Evolutionary conservation across 35 echinoderm and acorn worm genomes (phyloP).

Genomic region (Amphiura filiformis): DNA sequence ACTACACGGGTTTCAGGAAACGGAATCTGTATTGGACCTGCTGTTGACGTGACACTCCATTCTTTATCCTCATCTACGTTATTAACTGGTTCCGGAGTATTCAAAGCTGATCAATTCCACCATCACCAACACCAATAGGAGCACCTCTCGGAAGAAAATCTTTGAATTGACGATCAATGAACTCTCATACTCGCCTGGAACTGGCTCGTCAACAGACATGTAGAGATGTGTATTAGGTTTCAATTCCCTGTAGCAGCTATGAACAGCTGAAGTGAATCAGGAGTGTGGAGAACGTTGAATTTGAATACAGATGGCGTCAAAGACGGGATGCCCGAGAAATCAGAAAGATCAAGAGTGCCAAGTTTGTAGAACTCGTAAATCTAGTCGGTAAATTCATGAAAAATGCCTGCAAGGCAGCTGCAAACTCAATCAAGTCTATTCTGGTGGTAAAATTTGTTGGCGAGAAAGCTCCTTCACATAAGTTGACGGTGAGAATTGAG

Average conservation of each 20-base stretch:
- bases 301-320: neutral
- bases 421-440: neutral
- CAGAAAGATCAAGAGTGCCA: neutral
- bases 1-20: neutral
- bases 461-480: slow-evolving; percentile 13
- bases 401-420: neutral
- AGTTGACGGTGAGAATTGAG: neutral
- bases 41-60: neutral
- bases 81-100: neutral
- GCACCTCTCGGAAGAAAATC: slow-evolving; percentile 19
- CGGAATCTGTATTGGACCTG: neutral
- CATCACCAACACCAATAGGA: neutral
- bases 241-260: slow-evolving; percentile 13
- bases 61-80: neutral
- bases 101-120: slow-evolving; percentile 4
- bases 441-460: neutral
- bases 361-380: slow-evolving; percentile 21
- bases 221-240: neutral
- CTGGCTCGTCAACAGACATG: neutral
- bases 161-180: slow-evolving; percentile 22
- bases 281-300: slow-evolving; percentile 11
- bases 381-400: neutral
- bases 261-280: slow-evolving; percentile 11
- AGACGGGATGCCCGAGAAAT: neutral
- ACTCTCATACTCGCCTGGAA: neutral